These are phyloP conservation scores for Crotalus adamanteus DNA, from an alignment of 2,797 vertebrate species.

Conservation along the genomic window DNA sequence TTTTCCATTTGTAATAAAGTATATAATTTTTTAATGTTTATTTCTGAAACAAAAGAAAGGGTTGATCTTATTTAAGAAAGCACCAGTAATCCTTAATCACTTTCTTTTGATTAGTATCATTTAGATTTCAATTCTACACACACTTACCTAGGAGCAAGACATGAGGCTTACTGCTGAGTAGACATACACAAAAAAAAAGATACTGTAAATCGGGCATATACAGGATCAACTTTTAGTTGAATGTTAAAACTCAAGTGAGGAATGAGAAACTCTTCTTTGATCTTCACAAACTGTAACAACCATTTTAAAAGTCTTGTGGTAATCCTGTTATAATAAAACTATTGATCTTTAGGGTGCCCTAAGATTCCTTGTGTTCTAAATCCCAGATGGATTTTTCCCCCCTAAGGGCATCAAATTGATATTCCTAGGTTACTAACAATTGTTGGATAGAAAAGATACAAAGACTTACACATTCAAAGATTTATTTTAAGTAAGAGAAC, in stretches of 20 bases:
- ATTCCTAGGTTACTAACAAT: not conserved
- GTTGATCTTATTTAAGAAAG: slow-evolving; percentile 92
- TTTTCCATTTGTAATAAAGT: slow-evolving; percentile 99
- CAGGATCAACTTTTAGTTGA: slow-evolving; percentile 21
- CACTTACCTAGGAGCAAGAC: not conserved
- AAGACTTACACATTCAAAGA: not conserved
- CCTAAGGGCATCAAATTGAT: not conserved
- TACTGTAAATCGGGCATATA: slow-evolving; percentile 42
- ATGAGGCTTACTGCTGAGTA: not conserved
- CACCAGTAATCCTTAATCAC: slow-evolving; percentile 70
- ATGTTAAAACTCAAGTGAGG: slow-evolving; percentile 5
- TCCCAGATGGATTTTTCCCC: not conserved
- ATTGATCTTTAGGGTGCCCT: not conserved
- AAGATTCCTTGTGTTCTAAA: slow-evolving; percentile 20
- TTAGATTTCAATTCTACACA: not conserved
- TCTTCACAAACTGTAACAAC: not conserved
- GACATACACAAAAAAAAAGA: not conserved
- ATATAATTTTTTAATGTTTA: slow-evolving; percentile 92
- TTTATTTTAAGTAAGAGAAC: not conserved
- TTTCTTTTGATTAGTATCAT: slow-evolving; percentile 53
- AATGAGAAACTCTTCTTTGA: not conserved
- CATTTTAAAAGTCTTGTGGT: not conserved
- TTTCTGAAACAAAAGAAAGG: slow-evolving; percentile 88
- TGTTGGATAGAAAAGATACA: not conserved
- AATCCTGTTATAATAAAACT: not conserved